phyloP scores from a whole-genome alignment of 2,113 vertebrate genomes.

The Rhea americana region DNA sequence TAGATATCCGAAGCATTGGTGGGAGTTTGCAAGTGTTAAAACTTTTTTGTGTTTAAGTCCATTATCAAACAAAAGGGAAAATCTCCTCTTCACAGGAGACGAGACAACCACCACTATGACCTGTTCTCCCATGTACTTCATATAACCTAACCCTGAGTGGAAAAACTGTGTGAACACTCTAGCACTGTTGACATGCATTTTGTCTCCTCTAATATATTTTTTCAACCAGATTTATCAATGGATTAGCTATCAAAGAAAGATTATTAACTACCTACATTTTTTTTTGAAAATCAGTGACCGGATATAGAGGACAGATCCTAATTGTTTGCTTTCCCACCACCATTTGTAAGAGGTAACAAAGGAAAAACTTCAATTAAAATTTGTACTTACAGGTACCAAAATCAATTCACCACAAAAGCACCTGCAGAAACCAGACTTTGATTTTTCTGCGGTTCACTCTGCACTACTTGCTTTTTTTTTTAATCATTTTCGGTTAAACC shows the following conservation, averaged over 20 bases:
- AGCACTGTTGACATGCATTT: not conserved
- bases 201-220: not conserved
- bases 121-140: not conserved
- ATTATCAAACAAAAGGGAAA: not conserved
- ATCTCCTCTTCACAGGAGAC: not conserved
- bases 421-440: not conserved
- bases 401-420: not conserved
- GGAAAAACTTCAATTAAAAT: not conserved
- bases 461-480: not conserved
- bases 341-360: not conserved
- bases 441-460: not conserved
- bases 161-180: not conserved
- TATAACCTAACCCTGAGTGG: not conserved
- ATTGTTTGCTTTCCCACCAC: not conserved
- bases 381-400: not conserved
- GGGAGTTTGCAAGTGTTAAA: not conserved
- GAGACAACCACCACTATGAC: not conserved
- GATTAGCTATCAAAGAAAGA: not conserved
- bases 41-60: not conserved
- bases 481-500: not conserved
- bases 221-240: not conserved
- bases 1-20: not conserved
- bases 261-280: not conserved
- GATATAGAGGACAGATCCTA: too few species aligned
- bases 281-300: not conserved